phyloP scores from a whole-genome alignment of 1,140 invertebrate genomes.

The Drosophila prosaltans region DNA sequence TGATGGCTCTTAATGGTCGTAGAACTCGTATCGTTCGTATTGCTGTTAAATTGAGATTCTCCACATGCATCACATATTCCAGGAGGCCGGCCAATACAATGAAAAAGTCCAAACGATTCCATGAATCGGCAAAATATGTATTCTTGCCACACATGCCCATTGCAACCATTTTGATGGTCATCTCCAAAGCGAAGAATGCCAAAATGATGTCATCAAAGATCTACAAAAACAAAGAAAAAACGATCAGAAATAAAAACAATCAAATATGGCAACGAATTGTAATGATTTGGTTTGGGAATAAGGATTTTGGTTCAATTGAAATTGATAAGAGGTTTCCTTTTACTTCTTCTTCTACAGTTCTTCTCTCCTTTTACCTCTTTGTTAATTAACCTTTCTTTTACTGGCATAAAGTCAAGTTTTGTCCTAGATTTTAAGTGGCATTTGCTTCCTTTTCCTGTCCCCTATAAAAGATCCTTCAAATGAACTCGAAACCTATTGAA shows the following conservation, averaged over 20 bases:
- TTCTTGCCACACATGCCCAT: conserved; percentile 98
- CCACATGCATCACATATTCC: conserved; percentile 97
- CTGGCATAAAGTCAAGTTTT: background rate
- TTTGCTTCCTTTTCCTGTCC: too few relatives aligned
- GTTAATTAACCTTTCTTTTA: background rate
- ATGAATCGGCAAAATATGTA: conserved; percentile 98
- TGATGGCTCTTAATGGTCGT: conserved; percentile 97
- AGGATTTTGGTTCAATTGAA: too few relatives aligned
- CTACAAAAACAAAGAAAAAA: conserved; percentile 83
- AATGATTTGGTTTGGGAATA: too few relatives aligned
- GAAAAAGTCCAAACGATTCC: conserved; percentile 99
- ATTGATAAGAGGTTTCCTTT: too few relatives aligned
- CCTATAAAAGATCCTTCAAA: background rate
- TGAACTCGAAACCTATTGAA: background rate
- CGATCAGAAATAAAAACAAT: background rate
- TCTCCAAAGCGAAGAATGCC: conserved; percentile 97
- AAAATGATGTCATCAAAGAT: conserved; percentile 99
- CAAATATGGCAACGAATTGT: background rate
- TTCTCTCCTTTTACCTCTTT: too few relatives aligned
- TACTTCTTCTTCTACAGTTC: too few relatives aligned
- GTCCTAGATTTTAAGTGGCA: background rate
- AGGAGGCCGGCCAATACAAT: conserved; percentile 97
- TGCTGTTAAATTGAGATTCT: conserved; percentile 99
- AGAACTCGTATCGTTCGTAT: conserved; percentile 98
- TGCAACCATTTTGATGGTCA: conserved; percentile 99